Percentiles rank a stretch among this genome's conserved stretches.
These are phyloP conservation scores for Dyspetes luteomarginatus DNA, from an alignment of 2,888 invertebrate genomes.

Conservation along the genomic window DNA sequence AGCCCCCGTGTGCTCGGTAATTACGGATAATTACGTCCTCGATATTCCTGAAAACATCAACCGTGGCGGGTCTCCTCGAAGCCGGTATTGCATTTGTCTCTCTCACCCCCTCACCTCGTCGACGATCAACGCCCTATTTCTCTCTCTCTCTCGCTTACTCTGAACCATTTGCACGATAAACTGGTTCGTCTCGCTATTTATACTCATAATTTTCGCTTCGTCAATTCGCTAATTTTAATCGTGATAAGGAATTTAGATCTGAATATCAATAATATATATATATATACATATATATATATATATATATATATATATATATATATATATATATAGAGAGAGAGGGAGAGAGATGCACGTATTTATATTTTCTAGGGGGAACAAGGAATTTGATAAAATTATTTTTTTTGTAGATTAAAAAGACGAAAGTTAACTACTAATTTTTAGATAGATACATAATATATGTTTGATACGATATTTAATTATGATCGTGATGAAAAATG, in stretches of 20 bases:
- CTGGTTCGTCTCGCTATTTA: slow-evolving; percentile 51
- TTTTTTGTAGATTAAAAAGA: no score
- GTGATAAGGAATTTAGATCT: not conserved
- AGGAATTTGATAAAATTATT: no score
- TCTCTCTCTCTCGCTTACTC: slow-evolving; percentile 45
- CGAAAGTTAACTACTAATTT: no score
- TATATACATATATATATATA: no score
- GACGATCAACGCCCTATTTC: slow-evolving; percentile 45
- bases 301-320: no score
- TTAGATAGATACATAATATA: no score
- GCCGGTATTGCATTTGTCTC: slow-evolving; percentile 61
- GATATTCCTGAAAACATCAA: slow-evolving; percentile 81
- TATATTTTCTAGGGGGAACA: no score
- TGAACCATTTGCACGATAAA: slow-evolving; percentile 51
- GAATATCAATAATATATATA: no score
- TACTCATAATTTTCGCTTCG: slow-evolving; percentile 48
- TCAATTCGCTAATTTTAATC: slow-evolving; percentile 21
- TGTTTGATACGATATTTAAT: no score
- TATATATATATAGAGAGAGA: no score
- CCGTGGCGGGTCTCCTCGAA: slow-evolving; percentile 68
- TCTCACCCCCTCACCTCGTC: slow-evolving; percentile 46
- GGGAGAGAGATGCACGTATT: no score
- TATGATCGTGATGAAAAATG: no score
- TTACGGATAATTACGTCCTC: slow-evolving; percentile 83
- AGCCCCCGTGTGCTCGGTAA: slow-evolving; percentile 80